Evolutionary conservation across 2,797 vertebrate genomes (phyloP), one percentile per base, ranked within the genome.

Genomic region (Masticophis lateralis): DNA sequence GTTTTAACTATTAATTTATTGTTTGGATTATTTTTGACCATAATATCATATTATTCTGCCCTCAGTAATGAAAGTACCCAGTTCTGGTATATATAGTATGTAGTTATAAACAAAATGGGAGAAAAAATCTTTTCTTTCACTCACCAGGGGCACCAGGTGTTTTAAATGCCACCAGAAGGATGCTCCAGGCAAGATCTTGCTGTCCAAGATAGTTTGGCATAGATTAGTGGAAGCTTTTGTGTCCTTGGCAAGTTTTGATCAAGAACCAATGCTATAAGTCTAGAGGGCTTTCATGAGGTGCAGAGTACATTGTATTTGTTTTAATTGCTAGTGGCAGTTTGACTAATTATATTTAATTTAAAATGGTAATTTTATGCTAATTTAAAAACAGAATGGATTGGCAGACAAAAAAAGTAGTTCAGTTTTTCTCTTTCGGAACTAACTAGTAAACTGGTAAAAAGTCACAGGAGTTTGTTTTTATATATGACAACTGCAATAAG

Each of bases 131-230:
- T 1, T 92, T 95, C 96, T 95, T 97, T 59, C 69, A 5, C 5
- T 37, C 20, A 11, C 95, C 20, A 94, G 96, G 97, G 97, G 97
- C 96, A 97, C 97, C 97, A 98, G 97, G 98, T 98, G 97, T 96
- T 97, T 96, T 95, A 97, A 98, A 98, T 97, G 96, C 97, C 97
- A 97, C 97, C 97, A 98, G 97, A 98, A 98, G 98, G 97, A 96
- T 97, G 97, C 96, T 97, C 94, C 95, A 98, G 97, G 97, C 97
- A 95, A 95, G 97, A 95, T 96, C 94, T 87, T 95, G 93, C 97
- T 97, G 96, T 97, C 97, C 97, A 97, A 97, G 96, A 95, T 95
- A 96, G 95, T 87, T 98, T 97, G 97, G 98, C 97, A 97, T 93
- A 97, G 95, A 98, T 97, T 97, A 97, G 94, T 96, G 95, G 94